phyloP scores from a whole-genome alignment of 2,888 invertebrate genomes.

The Cephus rjabovi region DNA sequence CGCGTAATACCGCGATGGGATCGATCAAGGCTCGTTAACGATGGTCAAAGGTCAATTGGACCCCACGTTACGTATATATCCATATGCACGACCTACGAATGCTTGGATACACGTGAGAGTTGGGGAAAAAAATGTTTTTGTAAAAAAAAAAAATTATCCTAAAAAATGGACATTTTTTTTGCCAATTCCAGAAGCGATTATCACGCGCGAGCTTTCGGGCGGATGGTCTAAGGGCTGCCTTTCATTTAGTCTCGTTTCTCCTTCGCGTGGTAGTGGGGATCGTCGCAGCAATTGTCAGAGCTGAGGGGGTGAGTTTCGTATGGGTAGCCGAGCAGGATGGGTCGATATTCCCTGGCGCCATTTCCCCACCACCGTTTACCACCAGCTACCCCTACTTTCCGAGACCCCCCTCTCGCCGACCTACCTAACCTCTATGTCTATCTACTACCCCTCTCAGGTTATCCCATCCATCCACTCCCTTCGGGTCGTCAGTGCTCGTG shows the following conservation, averaged over 20 bases:
- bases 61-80: constrained; percentile 9
- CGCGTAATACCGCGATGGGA: constrained; percentile 30
- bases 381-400: too few species aligned
- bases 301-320: constrained; percentile 22
- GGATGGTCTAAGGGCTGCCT: neutral
- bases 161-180: neutral
- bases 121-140: neutral
- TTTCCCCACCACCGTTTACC: constrained; percentile 22
- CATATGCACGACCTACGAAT: neutral
- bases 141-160: neutral
- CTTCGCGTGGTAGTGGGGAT: neutral
- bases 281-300: neutral
- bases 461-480: constrained; percentile 6
- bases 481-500: constrained; percentile 7
- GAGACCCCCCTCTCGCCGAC: too few species aligned
- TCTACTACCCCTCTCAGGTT: too few species aligned
- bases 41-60: constrained; percentile 40
- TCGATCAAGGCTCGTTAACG: constrained; percentile 45
- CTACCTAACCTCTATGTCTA: too few species aligned
- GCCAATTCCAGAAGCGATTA: neutral
- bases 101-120: neutral
- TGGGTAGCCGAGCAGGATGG: constrained; percentile 25
- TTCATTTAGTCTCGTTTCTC: neutral
- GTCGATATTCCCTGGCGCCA: constrained; percentile 46
- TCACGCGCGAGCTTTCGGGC: neutral